A percentile compares a stretch with the other conserved stretches of the same genome.
Conservation (phyloP, 2,888 invertebrate genomes). For the Diarsia dahlii region DNA sequence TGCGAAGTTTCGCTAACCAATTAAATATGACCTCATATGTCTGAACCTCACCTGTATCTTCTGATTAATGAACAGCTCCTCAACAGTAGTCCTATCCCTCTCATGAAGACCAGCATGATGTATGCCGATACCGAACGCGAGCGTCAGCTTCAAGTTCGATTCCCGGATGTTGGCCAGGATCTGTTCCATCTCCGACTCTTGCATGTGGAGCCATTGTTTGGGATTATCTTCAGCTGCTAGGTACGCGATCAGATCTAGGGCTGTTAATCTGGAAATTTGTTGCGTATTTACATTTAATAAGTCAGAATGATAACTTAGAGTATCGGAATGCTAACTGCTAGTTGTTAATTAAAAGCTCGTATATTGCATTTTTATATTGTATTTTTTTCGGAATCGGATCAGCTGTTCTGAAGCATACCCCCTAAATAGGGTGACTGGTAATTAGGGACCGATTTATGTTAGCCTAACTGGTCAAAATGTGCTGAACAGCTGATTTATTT, state of each 20-base stretch:
- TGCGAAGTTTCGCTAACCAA: neutral
- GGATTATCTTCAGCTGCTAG: slow-evolving; percentile 97
- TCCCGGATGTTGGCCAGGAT: slow-evolving; percentile 94
- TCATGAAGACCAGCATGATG: slow-evolving; percentile 99
- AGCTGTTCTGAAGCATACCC: too few relatives aligned
- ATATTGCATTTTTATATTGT: too few relatives aligned
- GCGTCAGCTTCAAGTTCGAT: slow-evolving; percentile 96
- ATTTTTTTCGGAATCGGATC: too few relatives aligned
- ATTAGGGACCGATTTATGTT: too few relatives aligned
- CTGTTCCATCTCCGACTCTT: slow-evolving; percentile 96
- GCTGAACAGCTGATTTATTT: too few relatives aligned
- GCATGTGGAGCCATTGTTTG: slow-evolving; percentile 98
- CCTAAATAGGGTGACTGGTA: too few relatives aligned
- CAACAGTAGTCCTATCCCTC: slow-evolving; percentile 96
- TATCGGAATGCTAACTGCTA: neutral
- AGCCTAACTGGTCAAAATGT: too few relatives aligned
- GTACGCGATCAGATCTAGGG: slow-evolving; percentile 97
- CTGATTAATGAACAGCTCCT: slow-evolving; percentile 98
- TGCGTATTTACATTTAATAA: neutral
- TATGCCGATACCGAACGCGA: slow-evolving; percentile 99
- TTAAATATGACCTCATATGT: neutral
- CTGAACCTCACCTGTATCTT: slow-evolving; percentile 95
- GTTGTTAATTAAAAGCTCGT: neutral
- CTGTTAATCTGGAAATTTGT: slow-evolving; percentile 93
- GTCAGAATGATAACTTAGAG: neutral